Evolutionary conservation across 2,113 vertebrate genomes (phyloP), one percentile per base, ranked within the genome.

Genomic region (Cyanoderma ruficeps): DNA sequence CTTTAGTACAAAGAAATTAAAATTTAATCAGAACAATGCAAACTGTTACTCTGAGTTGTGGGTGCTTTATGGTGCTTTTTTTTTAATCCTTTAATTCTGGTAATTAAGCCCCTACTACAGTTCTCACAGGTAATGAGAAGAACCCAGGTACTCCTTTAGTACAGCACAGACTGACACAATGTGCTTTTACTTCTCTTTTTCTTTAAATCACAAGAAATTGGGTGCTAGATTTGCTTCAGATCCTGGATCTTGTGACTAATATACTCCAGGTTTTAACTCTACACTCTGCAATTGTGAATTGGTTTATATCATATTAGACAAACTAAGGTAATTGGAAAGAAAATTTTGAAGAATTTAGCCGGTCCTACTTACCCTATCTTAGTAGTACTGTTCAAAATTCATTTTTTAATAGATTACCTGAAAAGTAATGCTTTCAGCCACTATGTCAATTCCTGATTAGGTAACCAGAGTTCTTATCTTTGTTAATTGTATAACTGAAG

Each of bases 1-100:
- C 84, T 90, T 82, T 79, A 83, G 37, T 76, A 89, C 46, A 74
- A 89, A 94, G 49, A 96, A 94, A 97, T 93, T 84, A 94, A 97
- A 96, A 85, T 94, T 96, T 93, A 94, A 96, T 93, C 70, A 87
- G 35, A 61, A 42, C 37, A 24, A 17, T 84, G 35, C 61, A 87
- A 95, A 83, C 25, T 31, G 77, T 74, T 67, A 52, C 46, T 83
- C 50, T 85, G 63, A 94, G 60, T 46, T 69, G 37, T 77, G 59
- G 10, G 11, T 80, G 10, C 71, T 90, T 96, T 89, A 69, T 89
- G 65, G 25, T 13, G 5, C 33, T 30, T 65, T 74, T 75, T 75
- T 53, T 64, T 7, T 2, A 68, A 60, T 74, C 42, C n/a, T 74
- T 83, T 89, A 53, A 67, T 90, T 95, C 75, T 2, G 17, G 35